Evolutionary conservation across 2,113 vertebrate species (phyloP).

Genomic region (Psammodynastes pulverulentus): DNA sequence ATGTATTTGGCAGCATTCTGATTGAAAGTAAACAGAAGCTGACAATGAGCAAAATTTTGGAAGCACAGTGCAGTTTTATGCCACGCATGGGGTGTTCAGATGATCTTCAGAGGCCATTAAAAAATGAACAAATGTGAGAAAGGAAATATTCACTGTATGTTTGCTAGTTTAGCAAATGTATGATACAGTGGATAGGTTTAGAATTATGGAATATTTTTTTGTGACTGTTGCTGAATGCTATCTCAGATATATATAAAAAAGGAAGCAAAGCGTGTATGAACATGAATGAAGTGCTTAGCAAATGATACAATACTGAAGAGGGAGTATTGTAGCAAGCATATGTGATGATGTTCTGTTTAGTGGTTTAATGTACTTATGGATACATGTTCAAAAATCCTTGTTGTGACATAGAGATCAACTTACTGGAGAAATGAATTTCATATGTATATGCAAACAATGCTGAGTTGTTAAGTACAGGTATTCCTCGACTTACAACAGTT

Average conservation of each 20-base stretch:
- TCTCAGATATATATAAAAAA: not conserved
- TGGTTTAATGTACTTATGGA: not conserved
- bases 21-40: not conserved
- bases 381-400: not conserved
- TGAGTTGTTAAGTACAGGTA: not conserved
- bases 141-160: not conserved
- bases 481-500: not conserved
- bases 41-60: not conserved
- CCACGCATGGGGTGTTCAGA: not conserved
- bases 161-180: not conserved
- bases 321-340: not conserved
- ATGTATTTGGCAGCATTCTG: not conserved
- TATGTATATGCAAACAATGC: not conserved
- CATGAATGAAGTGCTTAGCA: not conserved
- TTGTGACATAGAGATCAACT: not conserved
- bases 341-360: not conserved
- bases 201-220: not conserved
- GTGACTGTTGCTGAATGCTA: not conserved
- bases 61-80: not conserved
- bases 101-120: not conserved
- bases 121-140: not conserved
- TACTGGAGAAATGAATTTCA: not conserved
- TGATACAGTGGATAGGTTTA: not conserved
- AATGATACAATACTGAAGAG: not conserved
- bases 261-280: not conserved